These are phyloP conservation scores for Panopea generosa DNA, from an alignment of 2,888 invertebrate genomes.

Conservation along the genomic window DNA sequence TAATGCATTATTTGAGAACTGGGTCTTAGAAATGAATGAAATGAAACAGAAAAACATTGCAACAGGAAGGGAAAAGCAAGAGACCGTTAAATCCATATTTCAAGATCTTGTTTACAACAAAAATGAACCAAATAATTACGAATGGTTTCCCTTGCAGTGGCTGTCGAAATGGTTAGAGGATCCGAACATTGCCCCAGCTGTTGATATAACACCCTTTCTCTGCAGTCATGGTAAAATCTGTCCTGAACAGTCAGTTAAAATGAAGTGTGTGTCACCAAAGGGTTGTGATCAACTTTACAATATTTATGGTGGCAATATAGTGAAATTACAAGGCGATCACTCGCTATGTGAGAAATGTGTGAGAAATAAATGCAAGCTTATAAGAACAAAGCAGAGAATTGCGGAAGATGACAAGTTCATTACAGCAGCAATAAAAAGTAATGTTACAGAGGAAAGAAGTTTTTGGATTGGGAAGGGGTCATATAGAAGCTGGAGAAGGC, in stretches of 20 bases:
- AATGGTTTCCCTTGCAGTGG: constrained; percentile 87
- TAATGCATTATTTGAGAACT: constrained; percentile 85
- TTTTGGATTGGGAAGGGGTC: constrained; percentile 88
- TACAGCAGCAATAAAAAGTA: constrained; percentile 84
- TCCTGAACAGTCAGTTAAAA: constrained; percentile 54
- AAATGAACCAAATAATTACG: constrained; percentile 78
- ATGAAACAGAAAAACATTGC: constrained; percentile 75
- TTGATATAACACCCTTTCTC: constrained; percentile 86
- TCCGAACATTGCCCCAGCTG: constrained; percentile 82
- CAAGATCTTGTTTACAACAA: constrained; percentile 51
- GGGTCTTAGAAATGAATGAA: constrained; percentile 79
- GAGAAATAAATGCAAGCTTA: constrained; percentile 85
- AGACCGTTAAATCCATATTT: constrained; percentile 73
- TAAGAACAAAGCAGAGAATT: constrained; percentile 86
- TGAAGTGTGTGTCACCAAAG: constrained; percentile 63
- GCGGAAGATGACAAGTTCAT: constrained; percentile 87
- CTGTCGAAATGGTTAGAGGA: constrained; percentile 86
- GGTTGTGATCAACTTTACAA: constrained; percentile 86
- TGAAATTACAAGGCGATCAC: constrained; percentile 81
- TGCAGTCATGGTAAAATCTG: constrained; percentile 83
- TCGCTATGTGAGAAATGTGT: constrained; percentile 86
- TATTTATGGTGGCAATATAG: constrained; percentile 86
- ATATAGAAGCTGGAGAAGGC: constrained; percentile 87
- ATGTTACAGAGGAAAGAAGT: constrained; percentile 72
- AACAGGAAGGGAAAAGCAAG: constrained; percentile 77